Conservation (phyloP, 1,140 invertebrate genomes). For the Polypedilum pembai region DNA sequence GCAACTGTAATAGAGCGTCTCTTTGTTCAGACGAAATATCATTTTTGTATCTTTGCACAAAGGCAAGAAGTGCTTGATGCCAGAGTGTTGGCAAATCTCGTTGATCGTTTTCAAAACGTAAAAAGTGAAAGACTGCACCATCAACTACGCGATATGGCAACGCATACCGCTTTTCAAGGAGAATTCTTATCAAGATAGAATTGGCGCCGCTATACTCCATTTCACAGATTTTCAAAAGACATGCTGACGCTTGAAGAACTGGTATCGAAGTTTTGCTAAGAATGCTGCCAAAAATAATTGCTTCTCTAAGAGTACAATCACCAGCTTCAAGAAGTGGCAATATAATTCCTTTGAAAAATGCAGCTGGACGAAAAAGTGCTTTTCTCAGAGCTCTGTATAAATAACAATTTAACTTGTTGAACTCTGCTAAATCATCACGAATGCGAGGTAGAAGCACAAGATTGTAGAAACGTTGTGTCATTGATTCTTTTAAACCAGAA, state of each 20-base stretch:
- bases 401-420: slow-evolving; percentile 94
- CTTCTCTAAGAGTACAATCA: slow-evolving; percentile 89
- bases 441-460: slow-evolving; percentile 85
- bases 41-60: slow-evolving; percentile 91
- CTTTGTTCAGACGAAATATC: slow-evolving; percentile 90
- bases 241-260: slow-evolving; percentile 91
- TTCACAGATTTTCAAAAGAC: slow-evolving; percentile 91
- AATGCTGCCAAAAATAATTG: slow-evolving; percentile 89
- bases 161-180: slow-evolving; percentile 98
- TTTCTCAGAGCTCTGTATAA: slow-evolving; percentile 91
- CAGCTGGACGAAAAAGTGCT: slow-evolving; percentile 91
- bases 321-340: slow-evolving; percentile 85
- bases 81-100: slow-evolving; percentile 88
- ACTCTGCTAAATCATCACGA: slow-evolving; percentile 91
- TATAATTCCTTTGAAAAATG: slow-evolving; percentile 98
- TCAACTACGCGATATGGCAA: slow-evolving; percentile 93
- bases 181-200: slow-evolving; percentile 88
- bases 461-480: slow-evolving; percentile 96
- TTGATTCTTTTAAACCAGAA: slow-evolving; percentile 90
- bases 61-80: slow-evolving; percentile 92
- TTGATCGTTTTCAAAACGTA: slow-evolving; percentile 75
- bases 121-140: slow-evolving; percentile 91
- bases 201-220: slow-evolving; percentile 98
- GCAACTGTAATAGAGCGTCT: slow-evolving; percentile 71
- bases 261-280: slow-evolving; percentile 88